Evolutionary conservation across 2,113 vertebrate genomes (phyloP), one percentile per base, ranked within the genome.

Genomic region (Saccopteryx bilineata): DNA sequence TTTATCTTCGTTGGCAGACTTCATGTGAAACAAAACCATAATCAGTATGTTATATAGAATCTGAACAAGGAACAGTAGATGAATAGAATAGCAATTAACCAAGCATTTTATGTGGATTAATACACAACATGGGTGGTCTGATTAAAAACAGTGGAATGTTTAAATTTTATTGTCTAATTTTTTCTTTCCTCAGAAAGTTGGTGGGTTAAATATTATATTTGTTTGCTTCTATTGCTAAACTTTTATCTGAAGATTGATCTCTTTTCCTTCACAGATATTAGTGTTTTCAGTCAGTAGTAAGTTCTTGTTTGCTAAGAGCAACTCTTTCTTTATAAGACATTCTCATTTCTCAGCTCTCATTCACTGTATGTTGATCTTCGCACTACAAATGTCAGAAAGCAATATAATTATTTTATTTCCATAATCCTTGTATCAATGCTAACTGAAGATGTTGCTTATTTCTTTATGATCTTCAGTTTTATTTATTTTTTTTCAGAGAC

Each of bases 1-100:
- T 94, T 94, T 95, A 90, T 96, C 81, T 96, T 79, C 94, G 26
- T 80, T 90, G 91, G 80, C 26, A 88, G 89, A 95, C 28, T 50
- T 78, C 50, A 75, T 69, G 72, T 19, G 52, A 95, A 89, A 85
- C 26, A 11, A 82, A 87, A 85, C 52, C 28, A 63, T 91, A 87
- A 96, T 96, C 96, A 85, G 84, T 69, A 61, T 76, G 28, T 26
- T 80, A 4, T 68, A 72, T 90, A 68, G n/a, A 95, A 84, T 87
- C 65, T 87, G 28, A 94, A 72, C 17, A 72, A 87, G 79, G 19
- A 93, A 75, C 9, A 33, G 18, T 21, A 31, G 69, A 69, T 33
- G 63, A 83, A 50, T 5, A 91, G 74, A 95, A 90, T 79, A 95
- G 65, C 90, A 97, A 96, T 90, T 66, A 68, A 68, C 9, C 10